Base-by-base conservation (phyloP, 2,888 invertebrate species). In the Cosmorhoe ocellata region DNA sequence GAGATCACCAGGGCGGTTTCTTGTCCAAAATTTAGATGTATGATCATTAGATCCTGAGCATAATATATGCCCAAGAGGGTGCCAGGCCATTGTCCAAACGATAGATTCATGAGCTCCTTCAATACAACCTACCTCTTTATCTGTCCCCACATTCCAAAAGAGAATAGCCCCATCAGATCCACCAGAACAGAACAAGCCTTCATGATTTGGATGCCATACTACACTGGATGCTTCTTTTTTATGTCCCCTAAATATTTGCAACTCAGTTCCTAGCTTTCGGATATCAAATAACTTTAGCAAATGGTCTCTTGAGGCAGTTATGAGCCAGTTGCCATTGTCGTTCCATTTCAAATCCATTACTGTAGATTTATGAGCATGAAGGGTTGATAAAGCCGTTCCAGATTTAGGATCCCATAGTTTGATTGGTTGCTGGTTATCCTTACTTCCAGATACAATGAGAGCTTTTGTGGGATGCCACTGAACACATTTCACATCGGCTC, bases 341-440 rank as follows among this genome's bases (percentile, higher is more conserved):
- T 99, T 99, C 99, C 99, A 99, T 83, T 98, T 97, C 18, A 99
- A 92, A 81, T 99, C 98, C 98, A 99, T 99, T 9, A 99, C 99
- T 22, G 99, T 99, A 46, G 98, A 98, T 88, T 99, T 99, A 85
- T 99, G 99, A 33, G 99, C 99, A 85, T 99, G 99, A 92, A 99
- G 91, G 30, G 99, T 99, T 11, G 99, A 98, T 45, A 99, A 89
- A 34, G 98, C 97, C 61, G 96, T 95, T 4, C 99, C 99, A 46
- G 96, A 95, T 81, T 98, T 98, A 2, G 99, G 99, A 91, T 99
- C 99, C 99, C 99, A 99, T 40, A 99, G 89, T 84, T 99, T 99
- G 30, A 99, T 97, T 2, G 99, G 99, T 78, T 99, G 99, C 77
- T 99, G 99, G 79, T 98, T 99, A 82, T 99, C 99, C 90, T 99